Base-by-base conservation (phyloP, 2,888 invertebrate species). In the Phalera bucephala region DNA sequence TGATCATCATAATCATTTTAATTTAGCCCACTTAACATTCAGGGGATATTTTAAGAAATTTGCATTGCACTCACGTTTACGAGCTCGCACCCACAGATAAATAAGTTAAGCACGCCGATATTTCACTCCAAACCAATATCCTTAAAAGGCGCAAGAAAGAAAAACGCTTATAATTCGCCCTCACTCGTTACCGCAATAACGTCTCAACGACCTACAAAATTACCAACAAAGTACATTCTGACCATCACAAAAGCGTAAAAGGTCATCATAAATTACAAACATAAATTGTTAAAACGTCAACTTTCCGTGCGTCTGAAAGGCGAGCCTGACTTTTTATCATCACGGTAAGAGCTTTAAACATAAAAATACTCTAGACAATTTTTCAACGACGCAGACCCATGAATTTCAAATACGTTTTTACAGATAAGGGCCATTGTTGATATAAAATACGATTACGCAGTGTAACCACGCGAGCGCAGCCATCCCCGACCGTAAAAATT, bases 381-480 rank as follows among this genome's bases (percentile, higher is more conserved):
- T 85, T 84, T 80, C 77, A 81, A 73, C 77, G 67, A 73, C 68
- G 65, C 73, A 64, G 71, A 71, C 70, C 75, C 79, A 80, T 82
- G 83, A 83, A 85, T 83, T 84, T 81, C 79, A 80, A 85, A 84
- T 83, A 79, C 76, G 75, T 74, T 83, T 80, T 79, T 78, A 76
- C 62, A 81, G 84, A 84, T 84, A 85, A 86, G 82, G 72, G 72
- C 69, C 71, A 73, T 81, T 83, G 82, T 80, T 79, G 77, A 86
- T 80, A 80, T 84, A 84, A 85, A 84, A 80, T 84, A 86, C 74
- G 85, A 85, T 86, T 77, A 87, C 81, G 79, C 72, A 68, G 74
- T 58, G 71, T 66, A 73, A 60, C 82, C 87, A 87, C 85, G 87
- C 87, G 65, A 85, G 65, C 73, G 54, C 65, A 63, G 61, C 62